Evolutionary conservation across 64 coral and sea anemone genomes (phyloP), one percentile per base, ranked within the genome.

Genomic region (Porites australiensis): DNA sequence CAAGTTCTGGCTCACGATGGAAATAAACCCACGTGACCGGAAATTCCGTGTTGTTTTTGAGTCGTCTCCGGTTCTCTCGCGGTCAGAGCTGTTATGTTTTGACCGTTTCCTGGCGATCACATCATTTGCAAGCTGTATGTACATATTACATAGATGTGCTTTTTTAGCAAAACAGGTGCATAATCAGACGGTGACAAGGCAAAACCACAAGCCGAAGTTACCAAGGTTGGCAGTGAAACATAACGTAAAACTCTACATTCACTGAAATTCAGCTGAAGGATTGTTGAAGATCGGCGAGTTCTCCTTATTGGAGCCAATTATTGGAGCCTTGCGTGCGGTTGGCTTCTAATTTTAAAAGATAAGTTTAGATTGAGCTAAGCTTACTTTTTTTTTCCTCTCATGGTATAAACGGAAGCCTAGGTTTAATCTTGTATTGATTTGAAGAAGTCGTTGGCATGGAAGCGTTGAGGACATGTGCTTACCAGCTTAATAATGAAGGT

Each of bases 31-130:
- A 37, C 27, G 27, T 37, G 27, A 9, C 54, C 54, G 54, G 54
- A 1, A 57, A 9, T 57, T 3, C n/a, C 66, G 0, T 1, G 8
- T 5, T 2, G 4, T 60, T 55, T 54, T 77, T 51, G 16, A 37
- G 27, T 37, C 27, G 74, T 48, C 11, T 22, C 77, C 77, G 23
- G 77, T 54, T 54, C 61, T 43, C 77, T 44, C 53, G 18, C 77
- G 21, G 44, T 44, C 21, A 60, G 16, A 5, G 77, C 77, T 54
- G 50, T 80, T 80, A 60, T 80, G 0, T 59, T 80, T 80, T 80
- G 77, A 61, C 21, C 53, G 77, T 80, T 80, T 80, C 77, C 77
- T 60, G 57, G 77, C 55, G 57, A 58, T 61, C 55, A 70, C 5
- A 70, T 57, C 54, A 12, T 20, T 12, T 13, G 20, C 4, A 60